Evolutionary conservation across 2,797 vertebrate genomes (phyloP).

Genomic region (Acipenser ruthenus): DNA sequence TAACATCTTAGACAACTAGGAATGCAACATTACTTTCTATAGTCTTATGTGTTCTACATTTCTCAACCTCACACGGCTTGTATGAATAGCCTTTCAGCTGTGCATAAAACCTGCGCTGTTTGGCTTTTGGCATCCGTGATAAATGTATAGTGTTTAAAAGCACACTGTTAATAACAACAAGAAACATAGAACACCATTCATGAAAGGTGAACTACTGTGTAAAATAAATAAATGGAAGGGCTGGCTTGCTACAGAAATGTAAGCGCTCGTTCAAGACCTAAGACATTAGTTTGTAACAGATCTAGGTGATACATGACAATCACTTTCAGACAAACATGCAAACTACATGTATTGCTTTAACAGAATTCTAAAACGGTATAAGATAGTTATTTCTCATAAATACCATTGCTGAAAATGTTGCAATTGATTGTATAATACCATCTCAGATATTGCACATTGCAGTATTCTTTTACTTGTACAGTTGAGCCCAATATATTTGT

Average conservation of each 20-base stretch:
- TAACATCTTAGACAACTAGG: too few species aligned
- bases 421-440: too few species aligned
- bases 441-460: too few species aligned
- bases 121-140: conserved; percentile 56
- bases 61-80: conserved; percentile 36
- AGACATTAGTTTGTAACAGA: background rate
- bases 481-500: background rate
- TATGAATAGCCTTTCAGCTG: conserved; percentile 52
- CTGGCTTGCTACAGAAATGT: conserved; percentile 15
- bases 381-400: too few species aligned
- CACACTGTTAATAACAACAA: conserved; percentile 62
- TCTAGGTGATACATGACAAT: background rate
- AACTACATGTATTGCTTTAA: too few species aligned
- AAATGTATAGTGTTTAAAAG: conserved; percentile 69
- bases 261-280: conserved; percentile 28
- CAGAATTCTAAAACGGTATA: too few species aligned
- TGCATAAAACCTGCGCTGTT: conserved; percentile 59
- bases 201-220: conserved; percentile 51
- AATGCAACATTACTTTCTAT: background rate
- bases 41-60: conserved; percentile 31
- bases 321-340: background rate
- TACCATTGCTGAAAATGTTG: too few species aligned
- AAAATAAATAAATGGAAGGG: conserved; percentile 6
- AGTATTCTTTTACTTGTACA: too few species aligned
- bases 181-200: conserved; percentile 70